These are phyloP conservation scores for Yoshiicerus persimilis DNA, from an alignment of 1,140 invertebrate species.

Conservation along the genomic window DNA sequence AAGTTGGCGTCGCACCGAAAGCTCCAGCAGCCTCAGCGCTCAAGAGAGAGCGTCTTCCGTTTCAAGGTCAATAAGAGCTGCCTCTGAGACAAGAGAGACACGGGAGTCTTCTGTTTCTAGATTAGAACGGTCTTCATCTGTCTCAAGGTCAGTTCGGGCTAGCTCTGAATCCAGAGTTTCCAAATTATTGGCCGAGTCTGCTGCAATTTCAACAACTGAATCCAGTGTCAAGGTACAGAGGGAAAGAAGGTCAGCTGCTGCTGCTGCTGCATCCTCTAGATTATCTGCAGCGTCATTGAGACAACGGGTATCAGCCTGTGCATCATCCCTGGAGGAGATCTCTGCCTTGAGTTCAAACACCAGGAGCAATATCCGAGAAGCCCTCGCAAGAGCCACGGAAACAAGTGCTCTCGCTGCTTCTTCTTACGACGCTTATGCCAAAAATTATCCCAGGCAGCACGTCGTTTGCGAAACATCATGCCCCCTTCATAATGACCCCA, in stretches of 20 bases:
- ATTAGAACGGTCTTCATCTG: background rate
- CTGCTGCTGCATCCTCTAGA: background rate
- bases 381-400: background rate
- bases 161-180: background rate
- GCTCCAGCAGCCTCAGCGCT: background rate
- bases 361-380: background rate
- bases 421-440: background rate
- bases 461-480: constrained; percentile 10
- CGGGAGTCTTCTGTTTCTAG: background rate
- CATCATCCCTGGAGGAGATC: background rate
- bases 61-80: background rate
- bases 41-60: background rate
- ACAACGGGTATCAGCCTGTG: background rate
- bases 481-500: constrained; percentile 22
- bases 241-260: background rate
- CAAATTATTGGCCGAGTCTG: background rate
- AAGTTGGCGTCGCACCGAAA: background rate
- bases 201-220: background rate
- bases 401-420: background rate
- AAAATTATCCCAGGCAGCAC: constrained; percentile 25
- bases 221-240: background rate
- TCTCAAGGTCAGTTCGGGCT: background rate
- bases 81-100: background rate
- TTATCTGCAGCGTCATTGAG: background rate
- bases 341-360: background rate